These are phyloP conservation scores for Timema cristinae DNA, from an alignment of 2,888 invertebrate genomes.

Conservation along the genomic window DNA sequence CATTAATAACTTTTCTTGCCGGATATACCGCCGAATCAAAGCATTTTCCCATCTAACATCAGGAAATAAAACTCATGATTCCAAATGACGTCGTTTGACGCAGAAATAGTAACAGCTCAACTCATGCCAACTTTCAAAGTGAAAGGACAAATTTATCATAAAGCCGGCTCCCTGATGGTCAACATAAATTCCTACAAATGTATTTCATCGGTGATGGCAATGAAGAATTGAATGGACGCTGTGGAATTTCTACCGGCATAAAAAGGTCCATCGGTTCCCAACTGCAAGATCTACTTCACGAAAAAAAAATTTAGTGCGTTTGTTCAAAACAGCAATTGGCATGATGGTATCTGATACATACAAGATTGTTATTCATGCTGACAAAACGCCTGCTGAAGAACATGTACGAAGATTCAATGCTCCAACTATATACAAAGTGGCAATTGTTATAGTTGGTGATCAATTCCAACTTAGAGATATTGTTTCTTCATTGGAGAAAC, in stretches of 20 bases:
- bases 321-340: slow-evolving; percentile 20
- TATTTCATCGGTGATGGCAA: slow-evolving; percentile 22
- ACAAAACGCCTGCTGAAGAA: background rate
- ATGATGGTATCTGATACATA: slow-evolving; percentile 19
- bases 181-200: slow-evolving; percentile 15
- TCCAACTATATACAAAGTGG: slow-evolving; percentile 16
- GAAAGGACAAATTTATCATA: slow-evolving; percentile 1
- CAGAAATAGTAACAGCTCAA: background rate
- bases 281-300: slow-evolving; percentile 18
- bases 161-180: no score
- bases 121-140: background rate
- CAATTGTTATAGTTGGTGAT: slow-evolving; percentile 19
- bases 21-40: no score
- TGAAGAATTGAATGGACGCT: slow-evolving; percentile 15
- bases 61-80: no score
- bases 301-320: slow-evolving; percentile 17
- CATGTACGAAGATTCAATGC: background rate
- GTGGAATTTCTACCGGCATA: slow-evolving; percentile 18
- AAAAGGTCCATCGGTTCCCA: slow-evolving; percentile 18
- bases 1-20: no score
- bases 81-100: slow-evolving; percentile 7
- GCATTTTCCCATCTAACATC: no score
- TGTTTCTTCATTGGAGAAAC: slow-evolving; percentile 19
- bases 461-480: slow-evolving; percentile 20
- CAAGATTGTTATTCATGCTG: slow-evolving; percentile 18